These are phyloP conservation scores for Crioceris asparagi DNA, from an alignment of 2,888 invertebrate genomes.

Conservation along the genomic window DNA sequence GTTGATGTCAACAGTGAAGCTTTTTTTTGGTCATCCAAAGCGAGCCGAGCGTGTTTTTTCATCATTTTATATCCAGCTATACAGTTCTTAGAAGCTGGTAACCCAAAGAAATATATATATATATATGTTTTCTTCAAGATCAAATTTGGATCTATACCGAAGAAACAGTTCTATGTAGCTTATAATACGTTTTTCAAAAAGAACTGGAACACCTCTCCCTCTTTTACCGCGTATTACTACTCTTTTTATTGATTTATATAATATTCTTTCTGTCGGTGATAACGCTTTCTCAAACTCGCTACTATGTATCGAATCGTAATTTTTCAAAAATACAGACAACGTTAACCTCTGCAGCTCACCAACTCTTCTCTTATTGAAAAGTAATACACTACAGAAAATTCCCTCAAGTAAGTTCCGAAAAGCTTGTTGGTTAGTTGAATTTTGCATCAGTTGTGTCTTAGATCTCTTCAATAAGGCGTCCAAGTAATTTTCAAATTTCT, in stretches of 20 bases:
- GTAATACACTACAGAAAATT: not conserved
- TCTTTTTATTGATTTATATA: not conserved
- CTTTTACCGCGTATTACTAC: not conserved
- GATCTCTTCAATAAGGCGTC: not conserved
- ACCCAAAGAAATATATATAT: not conserved
- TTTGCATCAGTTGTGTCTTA: not conserved
- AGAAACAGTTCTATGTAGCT: not conserved
- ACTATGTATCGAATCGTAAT: not conserved
- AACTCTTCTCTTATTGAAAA: not conserved
- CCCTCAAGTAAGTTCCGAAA: not conserved
- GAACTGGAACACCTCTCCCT: not conserved
- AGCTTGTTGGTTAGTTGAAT: not conserved
- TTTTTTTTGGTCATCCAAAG: not conserved
- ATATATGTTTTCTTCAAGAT: not conserved
- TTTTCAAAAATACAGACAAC: not conserved
- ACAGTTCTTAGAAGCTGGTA: not conserved
- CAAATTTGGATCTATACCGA: not conserved
- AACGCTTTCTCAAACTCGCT: not conserved
- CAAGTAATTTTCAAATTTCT: not conserved
- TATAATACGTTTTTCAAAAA: not conserved
- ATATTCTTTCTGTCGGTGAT: not conserved
- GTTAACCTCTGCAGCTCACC: not conserved
- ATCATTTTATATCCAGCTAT: not conserved
- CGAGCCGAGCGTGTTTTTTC: constrained; percentile 2
- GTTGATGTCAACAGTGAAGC: constrained; percentile 1